Evolutionary conservation across 2,888 invertebrate species (phyloP), one percentile per base, ranked within the genome.

Genomic region (Eucera pruinosa): DNA sequence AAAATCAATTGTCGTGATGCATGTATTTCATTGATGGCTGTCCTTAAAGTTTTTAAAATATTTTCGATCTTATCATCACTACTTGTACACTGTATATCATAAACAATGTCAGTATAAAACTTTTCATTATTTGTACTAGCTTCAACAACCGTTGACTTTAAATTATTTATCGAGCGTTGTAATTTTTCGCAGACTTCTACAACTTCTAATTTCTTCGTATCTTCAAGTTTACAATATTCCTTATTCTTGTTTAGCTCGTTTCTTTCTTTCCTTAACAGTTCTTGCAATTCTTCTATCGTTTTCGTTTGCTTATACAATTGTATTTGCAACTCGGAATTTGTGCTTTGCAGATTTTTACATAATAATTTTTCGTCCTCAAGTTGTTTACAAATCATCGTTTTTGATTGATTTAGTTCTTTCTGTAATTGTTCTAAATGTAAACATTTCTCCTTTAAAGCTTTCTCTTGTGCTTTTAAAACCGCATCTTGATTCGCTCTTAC

Each of bases 401-500:
- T 85, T 0, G 45, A 48, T 11, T 70, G 47, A 5, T 69, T 33
- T 6, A 86, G 67, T 48, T 84, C 66, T 61, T 79, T 69, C 23
- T 85, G 78, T 15, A 85, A 41, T 11, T 80, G 45, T 7, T 81
- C 71, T 18, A 89, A 64, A 2, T 76, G 78, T 0, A 47, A 15
- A 27, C 58, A 58, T 20, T 86, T 89, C 50, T 89, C 88, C 23
- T 84, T 75, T 0, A 90, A 61, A n/a, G 86, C 82, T 67, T 85
- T 81, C 3, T 80, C 82, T 60, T 89, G 89, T 9, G 86, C 80
- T 43, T 81, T 67, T 57, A 90, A 60, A 11, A 87, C 83, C 13
- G 81, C 81, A 36, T 88, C 87, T 27, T 89, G 90, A 48, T 83
- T 87, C 11, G 67, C 36, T 50, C 82, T 84, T 5, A 88, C 80